phyloP scores from a whole-genome alignment of 2,797 vertebrate species.

The Malacoraja senta region DNA sequence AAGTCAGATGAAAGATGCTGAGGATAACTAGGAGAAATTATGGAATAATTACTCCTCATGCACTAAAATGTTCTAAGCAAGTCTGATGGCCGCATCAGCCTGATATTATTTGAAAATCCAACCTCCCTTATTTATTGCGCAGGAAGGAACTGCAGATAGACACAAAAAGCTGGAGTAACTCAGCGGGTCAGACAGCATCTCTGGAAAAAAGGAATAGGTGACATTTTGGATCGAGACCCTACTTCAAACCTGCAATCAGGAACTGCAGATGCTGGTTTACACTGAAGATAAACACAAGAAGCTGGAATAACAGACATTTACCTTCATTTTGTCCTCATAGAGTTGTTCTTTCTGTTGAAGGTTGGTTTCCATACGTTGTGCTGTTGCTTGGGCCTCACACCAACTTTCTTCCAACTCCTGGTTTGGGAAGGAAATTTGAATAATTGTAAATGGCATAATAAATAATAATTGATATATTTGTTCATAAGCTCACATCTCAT shows the following conservation, averaged over 20 bases:
- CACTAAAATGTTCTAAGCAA: neutral
- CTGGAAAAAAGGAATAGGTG: no score
- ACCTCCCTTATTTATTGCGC: neutral
- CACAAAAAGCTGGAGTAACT: no score
- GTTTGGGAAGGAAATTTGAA: conserved; percentile 34
- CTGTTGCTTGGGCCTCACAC: conserved; percentile 84
- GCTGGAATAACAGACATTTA: conserved; percentile 47
- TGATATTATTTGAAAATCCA: neutral
- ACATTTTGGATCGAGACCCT: no score
- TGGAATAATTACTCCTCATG: neutral
- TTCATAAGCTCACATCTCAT: neutral
- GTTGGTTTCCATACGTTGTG: conserved; percentile 87
- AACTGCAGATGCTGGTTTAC: no score
- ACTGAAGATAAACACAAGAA: no score
- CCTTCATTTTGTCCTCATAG: conserved; percentile 95
- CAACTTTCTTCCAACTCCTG: conserved; percentile 95
- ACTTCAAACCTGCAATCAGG: no score
- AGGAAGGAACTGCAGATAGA: no score
- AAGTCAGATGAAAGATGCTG: neutral
- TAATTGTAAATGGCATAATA: neutral
- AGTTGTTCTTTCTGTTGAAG: conserved; percentile 92
- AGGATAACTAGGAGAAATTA: neutral
- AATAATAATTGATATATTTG: neutral
- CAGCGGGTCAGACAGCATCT: no score
- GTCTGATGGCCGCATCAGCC: neutral